Percentiles rank a stretch among this genome's conserved stretches.
Conservation (phyloP, 2,888 invertebrate genomes). For the Athalia cordata region DNA sequence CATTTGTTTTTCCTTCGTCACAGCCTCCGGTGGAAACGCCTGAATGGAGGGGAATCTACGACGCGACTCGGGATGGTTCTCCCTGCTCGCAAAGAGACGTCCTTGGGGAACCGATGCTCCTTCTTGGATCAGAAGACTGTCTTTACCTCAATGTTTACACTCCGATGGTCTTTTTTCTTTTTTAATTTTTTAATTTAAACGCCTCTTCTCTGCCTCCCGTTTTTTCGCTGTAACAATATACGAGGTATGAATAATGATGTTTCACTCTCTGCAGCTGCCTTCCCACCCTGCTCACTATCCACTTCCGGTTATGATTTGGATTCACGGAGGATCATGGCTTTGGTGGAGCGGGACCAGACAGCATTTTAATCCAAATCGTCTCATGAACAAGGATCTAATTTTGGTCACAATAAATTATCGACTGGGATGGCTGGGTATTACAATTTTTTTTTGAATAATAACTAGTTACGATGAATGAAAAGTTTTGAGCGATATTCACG, state of each 20-base stretch:
- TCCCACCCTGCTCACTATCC: constrained; percentile 24
- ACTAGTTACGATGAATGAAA: too few species aligned
- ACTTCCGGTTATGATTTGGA: constrained; percentile 41
- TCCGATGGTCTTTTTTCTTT: constrained; percentile 12
- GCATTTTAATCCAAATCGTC: constrained; percentile 34
- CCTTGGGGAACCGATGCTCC: constrained; percentile 17
- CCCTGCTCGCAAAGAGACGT: constrained; percentile 29
- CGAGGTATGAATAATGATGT: too few species aligned
- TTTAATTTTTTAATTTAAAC: neutral
- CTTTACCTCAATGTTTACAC: constrained; percentile 32
- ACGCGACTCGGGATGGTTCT: constrained; percentile 30
- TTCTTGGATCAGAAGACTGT: constrained; percentile 41
- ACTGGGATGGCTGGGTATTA: constrained; percentile 39
- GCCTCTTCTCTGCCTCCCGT: neutral
- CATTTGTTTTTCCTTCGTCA: neutral
- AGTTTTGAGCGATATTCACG: too few species aligned
- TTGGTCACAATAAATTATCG: constrained; percentile 32
- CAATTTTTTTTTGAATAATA: too few species aligned
- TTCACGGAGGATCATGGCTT: constrained; percentile 39
- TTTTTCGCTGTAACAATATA: neutral
- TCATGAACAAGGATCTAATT: constrained; percentile 42
- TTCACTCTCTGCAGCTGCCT: constrained; percentile 11
- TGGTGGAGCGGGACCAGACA: constrained; percentile 39
- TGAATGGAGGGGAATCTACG: constrained; percentile 19
- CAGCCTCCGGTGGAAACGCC: constrained; percentile 18